Evolutionary conservation across 2,888 invertebrate genomes (phyloP), one percentile per base, ranked within the genome.

Genomic region (Leuctra nigra): DNA sequence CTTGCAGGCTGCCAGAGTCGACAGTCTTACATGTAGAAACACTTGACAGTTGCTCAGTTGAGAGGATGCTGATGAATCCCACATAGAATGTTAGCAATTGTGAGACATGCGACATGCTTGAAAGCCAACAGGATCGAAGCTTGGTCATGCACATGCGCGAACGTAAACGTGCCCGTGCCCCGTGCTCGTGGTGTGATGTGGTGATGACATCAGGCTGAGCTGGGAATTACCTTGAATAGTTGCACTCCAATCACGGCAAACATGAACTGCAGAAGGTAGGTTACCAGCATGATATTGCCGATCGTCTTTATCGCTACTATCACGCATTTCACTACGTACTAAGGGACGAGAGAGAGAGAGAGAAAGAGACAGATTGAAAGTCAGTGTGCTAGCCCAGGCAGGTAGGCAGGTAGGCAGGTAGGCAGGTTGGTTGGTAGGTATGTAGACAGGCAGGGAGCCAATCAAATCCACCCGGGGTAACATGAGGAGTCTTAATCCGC

Each of bases 241-340:
- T 99, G 98, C 71, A 99, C 98, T 81, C 98, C 98, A 81, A 99
- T 98, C 75, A 97, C 97, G 73, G 98, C 97, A 77, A 99, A 99
- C 96, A 99, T 98, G 86, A 99, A 99, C 81, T 97, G 92, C 72
- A 99, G 92, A 75, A 99, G 91, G 79, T 94, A 95, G 75, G 98
- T 98, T 77, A 99, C 98, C 83, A 99, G 85, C 82, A 98, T 93
- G 81, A 99, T 98, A 86, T 98, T 98, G 78, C 97, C 97, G 80
- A 96, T 96, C 77, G 95, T 96, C 84, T 93, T 93, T 76, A 96
- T 90, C 71, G 95, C 95, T 78, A 95, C 95, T 79, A 96, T 93
- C 80, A 96, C 98, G 83, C 98, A 99, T 80, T 98, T 97, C 75
- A 99, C 98, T 81, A 99, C 98, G 84, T 97, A 97, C 94, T 99